Base-by-base conservation (phyloP, 2,888 invertebrate genomes). In the Eupithecia exiguata region DNA sequence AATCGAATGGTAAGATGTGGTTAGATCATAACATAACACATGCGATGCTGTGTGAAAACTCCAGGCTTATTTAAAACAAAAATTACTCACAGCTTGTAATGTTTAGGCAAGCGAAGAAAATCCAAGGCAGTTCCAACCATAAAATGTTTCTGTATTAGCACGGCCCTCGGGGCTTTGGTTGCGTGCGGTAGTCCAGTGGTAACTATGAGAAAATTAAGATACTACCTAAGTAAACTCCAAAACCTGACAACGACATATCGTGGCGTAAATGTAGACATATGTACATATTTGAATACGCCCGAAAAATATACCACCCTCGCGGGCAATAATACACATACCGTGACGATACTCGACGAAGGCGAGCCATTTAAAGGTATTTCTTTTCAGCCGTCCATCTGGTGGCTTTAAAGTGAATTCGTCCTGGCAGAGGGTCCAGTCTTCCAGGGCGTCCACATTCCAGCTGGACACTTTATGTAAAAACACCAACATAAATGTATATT, bases 331-430 rank as follows among this genome's bases (percentile, higher is more conserved):
- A 58, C 58, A 43, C 87, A 79, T 72, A 92, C 93, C 90, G 71
- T 93, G 93, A 25, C 87, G 82, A 72, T 93, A 93, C 76, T 93
- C 91, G 6, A 87, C 84, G 72, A 93, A 92, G 5, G 88, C 93
- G 10, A 93, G 84, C 93, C 93, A 93, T 9, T 84, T 86, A 72
- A 93, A 93, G 0, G 91, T 88, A 69, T 90, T 88, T 30, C 86
- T 84, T 36, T 89, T 88, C 1, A 93, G 82, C 6, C 92, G 79
- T 67, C 93, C 93, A 80, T 94, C 93, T 2, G 84, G 76, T 0
- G 93, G 92, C 35, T 90, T 91, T 58, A 90, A 75, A 0, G 77
- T 84, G 79, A 90, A 91, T 78, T 93, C 89, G 40, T 91, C 90
- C 63, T 93, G 93, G 77, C 93, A 93, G 5, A 82, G 81, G 1